phyloP scores from a whole-genome alignment of 2,888 invertebrate genomes.

The Chydorus sphaericus region DNA sequence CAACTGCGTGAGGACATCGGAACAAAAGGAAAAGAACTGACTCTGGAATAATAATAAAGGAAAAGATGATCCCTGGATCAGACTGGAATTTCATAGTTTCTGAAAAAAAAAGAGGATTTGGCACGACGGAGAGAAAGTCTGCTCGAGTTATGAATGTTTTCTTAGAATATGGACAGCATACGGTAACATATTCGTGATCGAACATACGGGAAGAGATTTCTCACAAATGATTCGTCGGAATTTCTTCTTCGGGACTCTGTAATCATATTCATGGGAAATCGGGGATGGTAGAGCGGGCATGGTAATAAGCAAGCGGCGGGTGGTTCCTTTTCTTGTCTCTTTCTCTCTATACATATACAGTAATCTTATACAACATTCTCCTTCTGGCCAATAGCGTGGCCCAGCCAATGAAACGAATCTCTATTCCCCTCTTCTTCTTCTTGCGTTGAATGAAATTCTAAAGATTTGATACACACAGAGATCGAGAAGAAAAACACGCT shows the following conservation, averaged over 20 bases:
- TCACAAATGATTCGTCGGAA: constrained; percentile 2
- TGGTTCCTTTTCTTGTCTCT: too few species aligned
- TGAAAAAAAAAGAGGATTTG: neutral
- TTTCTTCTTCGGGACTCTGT: neutral
- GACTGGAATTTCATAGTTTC: neutral
- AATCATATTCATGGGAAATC: neutral
- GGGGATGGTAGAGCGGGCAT: neutral
- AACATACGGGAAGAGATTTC: neutral
- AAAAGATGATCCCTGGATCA: neutral
- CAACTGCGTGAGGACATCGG: neutral
- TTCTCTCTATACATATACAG: too few species aligned
- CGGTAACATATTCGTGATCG: neutral
- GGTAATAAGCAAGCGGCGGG: constrained; percentile 1
- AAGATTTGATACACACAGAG: too few species aligned
- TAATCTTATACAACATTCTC: too few species aligned
- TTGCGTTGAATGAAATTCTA: neutral
- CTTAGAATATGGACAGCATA: neutral
- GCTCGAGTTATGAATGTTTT: neutral
- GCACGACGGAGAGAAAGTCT: neutral
- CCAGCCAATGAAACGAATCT: constrained; percentile 1
- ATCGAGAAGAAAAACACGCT: neutral
- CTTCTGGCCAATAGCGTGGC: neutral
- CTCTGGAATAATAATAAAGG: too few species aligned
- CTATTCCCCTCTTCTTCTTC: neutral
- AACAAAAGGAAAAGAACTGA: neutral